Evolutionary conservation across 2,113 vertebrate species (phyloP).

Genomic region (Anthoscopus minutus): DNA sequence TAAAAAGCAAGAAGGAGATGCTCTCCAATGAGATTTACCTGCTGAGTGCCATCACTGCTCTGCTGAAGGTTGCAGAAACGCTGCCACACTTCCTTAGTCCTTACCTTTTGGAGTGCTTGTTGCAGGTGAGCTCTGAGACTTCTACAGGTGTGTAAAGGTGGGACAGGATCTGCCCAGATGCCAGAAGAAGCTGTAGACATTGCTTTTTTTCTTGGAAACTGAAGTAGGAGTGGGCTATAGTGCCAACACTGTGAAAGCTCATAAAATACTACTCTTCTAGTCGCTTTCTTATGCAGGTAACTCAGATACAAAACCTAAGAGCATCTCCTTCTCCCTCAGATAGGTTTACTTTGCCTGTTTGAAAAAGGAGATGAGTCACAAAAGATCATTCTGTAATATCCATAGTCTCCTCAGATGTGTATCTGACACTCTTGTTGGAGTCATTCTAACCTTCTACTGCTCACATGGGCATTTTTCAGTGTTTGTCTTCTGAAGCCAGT

Average conservation of each 20-base stretch:
- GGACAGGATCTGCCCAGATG: neutral
- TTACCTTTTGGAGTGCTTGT: slow-evolving; percentile 79
- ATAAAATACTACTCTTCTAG: neutral
- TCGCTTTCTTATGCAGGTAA: neutral
- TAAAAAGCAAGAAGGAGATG: slow-evolving; percentile 78
- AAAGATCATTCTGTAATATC: neutral
- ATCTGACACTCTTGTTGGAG: neutral
- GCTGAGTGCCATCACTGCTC: slow-evolving; percentile 85
- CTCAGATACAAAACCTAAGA: neutral
- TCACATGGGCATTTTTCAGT: neutral
- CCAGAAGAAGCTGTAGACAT: neutral
- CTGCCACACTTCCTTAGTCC: slow-evolving; percentile 92
- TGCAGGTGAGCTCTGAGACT: slow-evolving; percentile 70
- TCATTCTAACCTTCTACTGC: neutral
- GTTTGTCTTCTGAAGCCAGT: neutral
- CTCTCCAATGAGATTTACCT: slow-evolving; percentile 83
- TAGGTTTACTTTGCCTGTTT: neutral
- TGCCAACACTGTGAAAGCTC: neutral
- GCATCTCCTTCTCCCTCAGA: neutral
- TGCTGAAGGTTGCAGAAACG: slow-evolving; percentile 86
- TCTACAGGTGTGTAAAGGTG: neutral
- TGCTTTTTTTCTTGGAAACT: neutral
- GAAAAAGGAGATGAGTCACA: neutral
- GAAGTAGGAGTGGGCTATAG: neutral
- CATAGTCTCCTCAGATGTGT: neutral